Evolutionary conservation across 2,797 vertebrate genomes (phyloP).

Genomic region (Schizopygopsis malacanthus): DNA sequence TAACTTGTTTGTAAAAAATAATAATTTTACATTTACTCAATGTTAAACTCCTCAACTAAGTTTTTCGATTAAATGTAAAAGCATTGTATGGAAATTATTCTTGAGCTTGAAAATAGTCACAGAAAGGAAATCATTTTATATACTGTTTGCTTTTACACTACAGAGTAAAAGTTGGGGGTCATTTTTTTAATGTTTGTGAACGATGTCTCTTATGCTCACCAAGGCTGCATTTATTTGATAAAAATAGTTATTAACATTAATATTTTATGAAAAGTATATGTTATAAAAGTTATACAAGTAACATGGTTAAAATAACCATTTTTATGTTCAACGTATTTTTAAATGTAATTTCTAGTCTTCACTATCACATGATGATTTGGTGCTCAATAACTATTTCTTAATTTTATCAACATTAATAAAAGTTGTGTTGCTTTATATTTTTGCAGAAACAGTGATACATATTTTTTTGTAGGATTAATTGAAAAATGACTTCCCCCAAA

Average conservation of each 20-base stretch:
- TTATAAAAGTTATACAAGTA: no score
- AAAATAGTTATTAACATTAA: not conserved
- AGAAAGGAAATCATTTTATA: not conserved
- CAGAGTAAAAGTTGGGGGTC: not conserved
- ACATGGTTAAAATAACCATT: no score
- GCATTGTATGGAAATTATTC: not conserved
- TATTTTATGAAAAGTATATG: no score
- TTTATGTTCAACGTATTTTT: no score
- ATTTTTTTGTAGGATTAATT: not conserved
- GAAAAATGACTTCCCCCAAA: not conserved
- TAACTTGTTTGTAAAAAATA: not conserved
- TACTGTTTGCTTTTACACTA: not conserved
- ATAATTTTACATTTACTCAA: not conserved
- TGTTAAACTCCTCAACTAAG: not conserved
- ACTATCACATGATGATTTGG: not conserved
- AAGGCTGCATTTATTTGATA: not conserved
- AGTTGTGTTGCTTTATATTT: not conserved
- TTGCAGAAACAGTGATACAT: not conserved
- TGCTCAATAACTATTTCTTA: not conserved
- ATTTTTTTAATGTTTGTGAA: not conserved
- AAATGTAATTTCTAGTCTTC: not conserved
- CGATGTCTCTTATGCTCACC: not conserved
- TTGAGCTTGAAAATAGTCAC: not conserved
- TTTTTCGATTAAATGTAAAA: no score
- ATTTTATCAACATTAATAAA: not conserved